Evolutionary conservation across 2,888 invertebrate genomes (phyloP), one percentile per base, ranked within the genome.

Genomic region (Xanthia togata): DNA sequence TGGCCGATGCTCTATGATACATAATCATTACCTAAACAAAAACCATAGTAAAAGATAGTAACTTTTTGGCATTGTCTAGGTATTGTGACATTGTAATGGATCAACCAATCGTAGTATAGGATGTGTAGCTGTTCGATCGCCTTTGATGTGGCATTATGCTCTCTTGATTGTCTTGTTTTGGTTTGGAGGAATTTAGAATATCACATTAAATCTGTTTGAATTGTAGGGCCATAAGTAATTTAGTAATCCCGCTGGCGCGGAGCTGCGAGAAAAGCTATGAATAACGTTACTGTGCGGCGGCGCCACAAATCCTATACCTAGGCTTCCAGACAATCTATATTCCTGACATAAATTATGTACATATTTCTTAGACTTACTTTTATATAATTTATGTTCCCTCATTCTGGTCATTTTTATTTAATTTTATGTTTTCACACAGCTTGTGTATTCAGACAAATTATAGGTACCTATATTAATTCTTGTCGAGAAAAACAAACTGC

Each of bases 331-430:
- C 76, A 70, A 80, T 73, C 44, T 68, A 31, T 81, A 67, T 78
- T 82, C 82, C 60, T 31, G 57, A 78, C 38, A 78, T 84, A 69
- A 65, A 84, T 82, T 69, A 80, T 83, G 77, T 76, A 44, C 44
- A 44, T 44, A 81, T 75, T 53, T 65, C 20, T 26, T 68, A 44
- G 41, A 60, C 62, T 23, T 81, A 81, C 70, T 67, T 81, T 55
- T 65, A 65, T 62, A 67, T 76, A 20, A 64, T 57, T 67, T 55
- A 53, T 68, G 35, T 65, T 59, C 53, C 44, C 23, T 63, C 68
- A 64, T 59, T 53, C 68, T 65, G 72, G 72, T 73, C 72, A 68
- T 75, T 81, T 65, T 74, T 72, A 74, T 79, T 70, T 65, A 35
- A 72, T 72, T 64, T 68, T 38, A 23, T 62, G 64, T 70, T 70